Conservation (phyloP, 1,140 invertebrate species). For the Drosophila micromelanica region DNA sequence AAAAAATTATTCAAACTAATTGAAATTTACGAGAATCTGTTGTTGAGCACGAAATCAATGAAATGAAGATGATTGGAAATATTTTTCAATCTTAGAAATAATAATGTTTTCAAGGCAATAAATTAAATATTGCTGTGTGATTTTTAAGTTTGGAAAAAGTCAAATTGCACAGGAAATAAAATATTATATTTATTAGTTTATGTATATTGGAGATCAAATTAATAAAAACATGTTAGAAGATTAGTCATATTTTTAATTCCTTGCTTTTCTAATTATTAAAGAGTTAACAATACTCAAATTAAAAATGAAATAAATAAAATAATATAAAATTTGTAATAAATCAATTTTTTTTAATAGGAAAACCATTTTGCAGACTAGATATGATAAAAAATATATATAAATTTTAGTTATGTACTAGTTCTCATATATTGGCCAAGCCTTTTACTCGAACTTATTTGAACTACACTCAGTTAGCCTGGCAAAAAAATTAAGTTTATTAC, state of each 20-base stretch:
- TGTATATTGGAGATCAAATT: too few species aligned
- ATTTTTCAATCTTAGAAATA: constrained; percentile 8
- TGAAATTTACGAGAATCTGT: constrained; percentile 36
- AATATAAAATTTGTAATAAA: too few species aligned
- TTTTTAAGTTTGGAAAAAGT: background rate
- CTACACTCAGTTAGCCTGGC: background rate
- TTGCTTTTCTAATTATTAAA: too few species aligned
- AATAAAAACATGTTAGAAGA: too few species aligned
- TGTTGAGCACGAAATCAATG: constrained; percentile 38
- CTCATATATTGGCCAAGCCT: too few species aligned
- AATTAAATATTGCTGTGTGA: background rate
- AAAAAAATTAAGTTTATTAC: background rate
- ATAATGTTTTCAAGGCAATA: constrained; percentile 8
- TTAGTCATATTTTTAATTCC: too few species aligned
- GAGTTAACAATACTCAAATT: too few species aligned
- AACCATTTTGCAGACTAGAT: too few species aligned
- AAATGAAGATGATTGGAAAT: constrained; percentile 17
- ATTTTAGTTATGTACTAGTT: too few species aligned
- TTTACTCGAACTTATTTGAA: background rate
- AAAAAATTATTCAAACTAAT: constrained; percentile 21
- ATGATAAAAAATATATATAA: too few species aligned
- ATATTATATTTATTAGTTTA: background rate
- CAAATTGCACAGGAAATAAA: background rate
- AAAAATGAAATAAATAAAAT: too few species aligned
- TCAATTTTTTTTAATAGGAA: too few species aligned